Conservation (phyloP, 1,140 invertebrate genomes). For the Gonioctena quinquepunctata region DNA sequence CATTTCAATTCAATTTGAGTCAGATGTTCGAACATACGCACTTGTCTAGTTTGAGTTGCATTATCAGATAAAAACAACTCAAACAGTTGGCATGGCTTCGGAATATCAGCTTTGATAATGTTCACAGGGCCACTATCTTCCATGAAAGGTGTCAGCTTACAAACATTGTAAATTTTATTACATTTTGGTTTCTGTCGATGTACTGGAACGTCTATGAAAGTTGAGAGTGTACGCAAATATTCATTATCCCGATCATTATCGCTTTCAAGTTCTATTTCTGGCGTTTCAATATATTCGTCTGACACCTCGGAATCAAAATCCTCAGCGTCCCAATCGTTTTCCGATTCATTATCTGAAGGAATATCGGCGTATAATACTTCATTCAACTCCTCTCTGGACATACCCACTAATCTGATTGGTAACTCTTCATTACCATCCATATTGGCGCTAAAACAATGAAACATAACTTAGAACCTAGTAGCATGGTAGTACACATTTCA, state of each 20-base stretch:
- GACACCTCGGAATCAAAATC: not conserved
- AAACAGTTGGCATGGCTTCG: not conserved
- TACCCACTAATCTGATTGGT: conserved; percentile 8
- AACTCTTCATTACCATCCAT: conserved; percentile 12
- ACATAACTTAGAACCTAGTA: not conserved
- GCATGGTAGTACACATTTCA: conserved; percentile 6
- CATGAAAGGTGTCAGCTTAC: not conserved
- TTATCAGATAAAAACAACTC: conserved; percentile 11
- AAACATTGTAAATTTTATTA: conserved; percentile 1
- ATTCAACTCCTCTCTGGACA: conserved; percentile 3
- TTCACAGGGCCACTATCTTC: not conserved
- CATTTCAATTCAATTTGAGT: conserved; percentile 21
- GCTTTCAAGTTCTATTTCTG: not conserved
- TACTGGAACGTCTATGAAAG: not conserved
- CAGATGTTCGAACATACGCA: not conserved
- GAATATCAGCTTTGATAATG: not conserved
- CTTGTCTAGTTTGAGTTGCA: too few species aligned
- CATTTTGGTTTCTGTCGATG: not conserved
- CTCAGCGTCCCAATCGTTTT: not conserved
- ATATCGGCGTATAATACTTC: conserved; percentile 5
- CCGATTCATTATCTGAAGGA: not conserved
- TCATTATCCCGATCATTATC: conserved; percentile 6
- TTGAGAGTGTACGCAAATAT: not conserved
- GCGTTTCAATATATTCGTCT: not conserved
- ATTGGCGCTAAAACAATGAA: conserved; percentile 8